phyloP scores from a whole-genome alignment of 2,113 vertebrate genomes.

The Malurus melanocephalus region DNA sequence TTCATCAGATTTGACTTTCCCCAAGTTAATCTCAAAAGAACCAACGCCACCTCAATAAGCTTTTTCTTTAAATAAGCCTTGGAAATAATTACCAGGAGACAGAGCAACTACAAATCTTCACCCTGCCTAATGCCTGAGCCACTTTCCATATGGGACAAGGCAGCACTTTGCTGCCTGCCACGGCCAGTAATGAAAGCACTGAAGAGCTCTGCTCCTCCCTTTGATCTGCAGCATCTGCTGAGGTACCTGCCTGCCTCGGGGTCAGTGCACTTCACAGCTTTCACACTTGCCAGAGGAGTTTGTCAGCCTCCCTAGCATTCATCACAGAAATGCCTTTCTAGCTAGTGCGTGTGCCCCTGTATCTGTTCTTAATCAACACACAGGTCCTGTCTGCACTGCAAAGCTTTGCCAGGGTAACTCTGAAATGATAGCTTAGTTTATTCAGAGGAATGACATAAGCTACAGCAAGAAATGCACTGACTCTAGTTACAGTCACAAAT shows the following conservation, averaged over 20 bases:
- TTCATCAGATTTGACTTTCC: not conserved
- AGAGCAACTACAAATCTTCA: not conserved
- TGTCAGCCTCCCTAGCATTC: not conserved
- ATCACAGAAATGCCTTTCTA: not conserved
- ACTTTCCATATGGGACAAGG: not conserved
- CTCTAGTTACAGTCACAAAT: conserved; percentile 22
- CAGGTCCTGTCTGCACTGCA: not conserved
- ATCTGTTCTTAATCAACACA: conserved; percentile 23
- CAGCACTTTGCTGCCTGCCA: not conserved
- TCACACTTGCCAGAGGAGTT: not conserved
- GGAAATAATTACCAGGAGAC: not conserved
- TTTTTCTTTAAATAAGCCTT: not conserved
- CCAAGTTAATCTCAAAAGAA: not conserved
- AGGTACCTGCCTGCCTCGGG: not conserved
- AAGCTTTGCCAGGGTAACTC: conserved; percentile 17
- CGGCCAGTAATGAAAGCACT: not conserved
- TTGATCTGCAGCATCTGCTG: not conserved
- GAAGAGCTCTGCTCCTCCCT: not conserved
- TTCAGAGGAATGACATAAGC: conserved; percentile 24
- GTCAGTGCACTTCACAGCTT: not conserved
- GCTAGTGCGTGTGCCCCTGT: not conserved
- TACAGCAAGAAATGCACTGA: not conserved
- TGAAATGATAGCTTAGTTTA: conserved; percentile 25
- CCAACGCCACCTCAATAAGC: not conserved
- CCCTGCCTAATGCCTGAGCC: not conserved